Percentiles rank a stretch among this genome's conserved stretches.
Evolutionary conservation across 2,888 invertebrate genomes (phyloP).

Genomic region (Brachyopa scutellaris): DNA sequence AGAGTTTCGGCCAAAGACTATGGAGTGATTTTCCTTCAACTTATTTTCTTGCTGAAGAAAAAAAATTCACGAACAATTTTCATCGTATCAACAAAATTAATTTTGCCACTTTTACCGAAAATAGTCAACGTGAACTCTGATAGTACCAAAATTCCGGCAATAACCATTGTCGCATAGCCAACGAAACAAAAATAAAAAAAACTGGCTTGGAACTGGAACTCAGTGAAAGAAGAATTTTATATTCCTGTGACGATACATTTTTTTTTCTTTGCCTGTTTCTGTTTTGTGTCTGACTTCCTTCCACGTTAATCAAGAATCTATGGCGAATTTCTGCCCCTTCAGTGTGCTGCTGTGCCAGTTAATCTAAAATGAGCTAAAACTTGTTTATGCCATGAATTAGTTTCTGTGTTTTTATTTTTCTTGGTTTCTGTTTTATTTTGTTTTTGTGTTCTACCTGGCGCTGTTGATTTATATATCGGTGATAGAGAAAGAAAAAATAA

Average conservation of each 20-base stretch:
- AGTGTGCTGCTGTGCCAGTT: conserved; percentile 41
- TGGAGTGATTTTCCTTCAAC: conserved; percentile 72
- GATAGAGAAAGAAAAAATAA: conserved; percentile 24
- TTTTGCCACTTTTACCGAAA: conserved; percentile 16
- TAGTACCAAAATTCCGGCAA: conserved; percentile 37
- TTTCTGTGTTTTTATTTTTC: conserved; percentile 63
- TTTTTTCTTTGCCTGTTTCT: conserved; percentile 64
- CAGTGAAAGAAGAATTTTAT: conserved; percentile 40
- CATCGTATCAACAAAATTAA: conserved; percentile 21
- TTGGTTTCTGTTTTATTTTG: conserved; percentile 64
- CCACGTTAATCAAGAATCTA: conserved; percentile 55
- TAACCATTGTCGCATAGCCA: conserved; percentile 31
- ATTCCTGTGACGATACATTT: conserved; percentile 55
- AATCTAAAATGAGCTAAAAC: conserved; percentile 60
- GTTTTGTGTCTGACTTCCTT: conserved; percentile 66
- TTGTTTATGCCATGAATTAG: conserved; percentile 68
- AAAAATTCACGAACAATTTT: conserved; percentile 47
- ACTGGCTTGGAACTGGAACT: conserved; percentile 10
- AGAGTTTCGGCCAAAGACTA: conserved; percentile 74
- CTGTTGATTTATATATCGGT: conserved; percentile 57
- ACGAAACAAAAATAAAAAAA: conserved; percentile 7
- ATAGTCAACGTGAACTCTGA: conserved; percentile 51
- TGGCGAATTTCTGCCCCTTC: conserved; percentile 56
- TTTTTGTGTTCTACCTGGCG: conserved; percentile 66
- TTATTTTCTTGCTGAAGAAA: conserved; percentile 63